Conservation (phyloP, 2,888 invertebrate genomes). For the Cordilura impudica region DNA sequence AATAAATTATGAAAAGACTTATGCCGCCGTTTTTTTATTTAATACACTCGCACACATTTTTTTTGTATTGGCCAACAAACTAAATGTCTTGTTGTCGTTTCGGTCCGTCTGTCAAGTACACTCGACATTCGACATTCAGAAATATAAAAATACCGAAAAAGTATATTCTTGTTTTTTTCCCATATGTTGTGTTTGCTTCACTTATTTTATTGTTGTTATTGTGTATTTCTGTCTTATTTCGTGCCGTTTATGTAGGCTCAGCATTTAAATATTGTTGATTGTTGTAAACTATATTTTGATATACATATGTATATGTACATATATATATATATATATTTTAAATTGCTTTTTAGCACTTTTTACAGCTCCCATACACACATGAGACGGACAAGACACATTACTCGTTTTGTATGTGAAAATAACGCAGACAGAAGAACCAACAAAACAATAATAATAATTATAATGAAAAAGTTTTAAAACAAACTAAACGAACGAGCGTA, state of each 20-base stretch:
- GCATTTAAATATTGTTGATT: not conserved
- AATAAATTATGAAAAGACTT: conserved; percentile 13
- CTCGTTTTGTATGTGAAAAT: not conserved
- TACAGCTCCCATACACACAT: not conserved
- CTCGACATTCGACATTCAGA: not conserved
- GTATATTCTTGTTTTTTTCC: not conserved
- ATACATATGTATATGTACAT: too few species aligned
- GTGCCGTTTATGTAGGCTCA: not conserved
- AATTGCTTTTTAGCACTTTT: not conserved
- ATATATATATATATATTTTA: too few species aligned
- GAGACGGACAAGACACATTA: too few species aligned
- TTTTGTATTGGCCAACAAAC: not conserved
- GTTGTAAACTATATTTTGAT: too few species aligned
- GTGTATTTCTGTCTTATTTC: not conserved
- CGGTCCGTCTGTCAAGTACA: not conserved
- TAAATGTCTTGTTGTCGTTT: not conserved
- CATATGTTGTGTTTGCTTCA: not conserved
- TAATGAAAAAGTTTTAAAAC: not conserved
- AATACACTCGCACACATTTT: not conserved
- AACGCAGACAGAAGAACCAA: not conserved
- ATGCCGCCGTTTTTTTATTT: conserved; percentile 38
- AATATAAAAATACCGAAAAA: not conserved
- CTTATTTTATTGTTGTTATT: not conserved
- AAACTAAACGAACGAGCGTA: not conserved
- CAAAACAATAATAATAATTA: not conserved